These are phyloP conservation scores for Eciton burchellii DNA, from an alignment of 1,140 invertebrate genomes.

Conservation along the genomic window DNA sequence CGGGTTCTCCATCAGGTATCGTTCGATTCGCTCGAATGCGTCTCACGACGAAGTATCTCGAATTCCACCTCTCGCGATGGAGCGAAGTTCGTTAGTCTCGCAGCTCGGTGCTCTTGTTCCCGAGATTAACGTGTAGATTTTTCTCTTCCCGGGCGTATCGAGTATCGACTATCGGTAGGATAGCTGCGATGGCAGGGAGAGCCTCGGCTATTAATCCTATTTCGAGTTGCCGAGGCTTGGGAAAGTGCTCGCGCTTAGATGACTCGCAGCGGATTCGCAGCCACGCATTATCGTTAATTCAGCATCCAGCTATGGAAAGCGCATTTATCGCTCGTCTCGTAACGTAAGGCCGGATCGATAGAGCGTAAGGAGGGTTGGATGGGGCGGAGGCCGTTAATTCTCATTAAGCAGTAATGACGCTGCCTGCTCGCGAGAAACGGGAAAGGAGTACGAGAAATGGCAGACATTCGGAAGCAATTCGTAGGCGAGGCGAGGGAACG, in stretches of 20 bases:
- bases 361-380: not conserved
- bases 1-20: too few relatives aligned
- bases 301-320: conserved; percentile 42
- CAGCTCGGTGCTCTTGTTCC: too few relatives aligned
- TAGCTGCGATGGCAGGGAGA: not conserved
- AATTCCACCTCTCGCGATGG: not conserved
- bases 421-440: conserved; percentile 31
- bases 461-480: conserved; percentile 57
- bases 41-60: not conserved
- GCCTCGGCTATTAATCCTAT: conserved; percentile 1
- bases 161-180: not conserved
- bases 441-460: conserved; percentile 55
- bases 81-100: too few relatives aligned
- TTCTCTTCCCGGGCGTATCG: not conserved
- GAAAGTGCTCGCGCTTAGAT: conserved; percentile 15
- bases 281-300: conserved; percentile 51
- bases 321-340: conserved; percentile 51
- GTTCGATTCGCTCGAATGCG: not conserved
- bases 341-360: conserved; percentile 45
- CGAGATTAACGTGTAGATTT: not conserved
- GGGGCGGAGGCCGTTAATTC: conserved; percentile 40
- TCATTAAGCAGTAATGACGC: conserved; percentile 57
- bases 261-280: conserved; percentile 32
- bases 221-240: not conserved
- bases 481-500: conserved; percentile 25